Evolutionary conservation across 1,140 invertebrate species (phyloP).

Genomic region (Cherax destructor): DNA sequence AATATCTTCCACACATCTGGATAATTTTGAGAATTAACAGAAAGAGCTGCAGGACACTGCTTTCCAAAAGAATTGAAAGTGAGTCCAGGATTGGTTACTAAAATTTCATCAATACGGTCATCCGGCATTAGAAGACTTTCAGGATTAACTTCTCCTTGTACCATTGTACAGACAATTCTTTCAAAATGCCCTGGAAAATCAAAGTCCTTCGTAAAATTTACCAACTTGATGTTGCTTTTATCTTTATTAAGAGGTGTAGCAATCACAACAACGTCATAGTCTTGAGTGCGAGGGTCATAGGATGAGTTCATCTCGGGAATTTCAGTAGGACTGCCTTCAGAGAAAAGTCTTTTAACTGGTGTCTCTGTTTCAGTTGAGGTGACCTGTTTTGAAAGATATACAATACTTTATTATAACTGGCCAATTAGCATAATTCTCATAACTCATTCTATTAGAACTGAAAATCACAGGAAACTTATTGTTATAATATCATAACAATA

Average conservation of each 20-base stretch:
- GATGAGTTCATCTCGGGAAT: not conserved
- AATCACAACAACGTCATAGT: slow-evolving; percentile 52
- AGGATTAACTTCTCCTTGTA: slow-evolving; percentile 34
- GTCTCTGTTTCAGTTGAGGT: slow-evolving; percentile 30
- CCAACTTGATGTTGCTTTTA: slow-evolving; percentile 40
- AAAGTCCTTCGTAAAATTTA: slow-evolving; percentile 45
- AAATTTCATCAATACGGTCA: slow-evolving; percentile 41
- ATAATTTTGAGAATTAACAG: not conserved
- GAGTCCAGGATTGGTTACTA: slow-evolving; percentile 39
- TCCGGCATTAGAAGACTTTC: slow-evolving; percentile 22
- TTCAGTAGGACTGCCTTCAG: not conserved
- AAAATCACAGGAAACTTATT: too few relatives aligned
- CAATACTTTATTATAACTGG: not conserved
- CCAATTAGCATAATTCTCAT: not conserved
- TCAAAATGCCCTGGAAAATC: slow-evolving; percentile 46
- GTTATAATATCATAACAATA: too few relatives aligned
- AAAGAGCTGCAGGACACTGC: slow-evolving; percentile 6
- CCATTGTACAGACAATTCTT: slow-evolving; percentile 37
- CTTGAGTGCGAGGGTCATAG: slow-evolving; percentile 8
- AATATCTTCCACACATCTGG: slow-evolving; percentile 59
- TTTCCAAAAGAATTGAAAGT: slow-evolving; percentile 49
- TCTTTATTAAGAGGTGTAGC: slow-evolving; percentile 47
- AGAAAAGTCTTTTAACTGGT: not conserved
- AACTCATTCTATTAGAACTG: not conserved
- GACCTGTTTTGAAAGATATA: slow-evolving; percentile 4